Base-by-base conservation (phyloP, 2,888 invertebrate genomes). In the Seira sanloemensis region DNA sequence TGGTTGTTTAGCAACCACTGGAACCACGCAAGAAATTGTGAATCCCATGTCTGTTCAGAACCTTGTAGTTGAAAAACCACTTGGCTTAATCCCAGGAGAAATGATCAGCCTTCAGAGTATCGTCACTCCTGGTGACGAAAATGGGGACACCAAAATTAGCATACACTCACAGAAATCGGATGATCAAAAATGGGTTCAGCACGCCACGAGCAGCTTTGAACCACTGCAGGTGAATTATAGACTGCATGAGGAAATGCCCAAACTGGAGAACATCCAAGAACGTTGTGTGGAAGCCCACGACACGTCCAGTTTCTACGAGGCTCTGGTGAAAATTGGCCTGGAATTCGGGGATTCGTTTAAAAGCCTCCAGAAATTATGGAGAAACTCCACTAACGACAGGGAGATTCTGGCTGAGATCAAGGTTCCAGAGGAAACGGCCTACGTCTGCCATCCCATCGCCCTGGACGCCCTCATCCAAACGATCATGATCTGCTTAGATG, bases 331-430 rank as follows among this genome's bases (percentile, higher is more conserved):
- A 2, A 46, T 82, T 50, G 82, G 85, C 27, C 65, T 86, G n/a
- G 23, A 72, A 25, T 86, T 86, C 66, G 86, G 86, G 21, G 21
- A 50, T 0, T 46, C 7, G 0, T 86, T 86, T 58, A 78, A 78
- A 73, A 85, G 82, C 58, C 69, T 86, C 1, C 19, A 21, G 7
- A 50, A 50, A 16, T 46, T 85, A 9, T 85, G 84, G 86, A 75
- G 66, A 12, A 68, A 65, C 66, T 24, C n/a, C 16, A n/a, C n/a
- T n/a, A 65, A 25, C 2, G 80, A 50, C 16, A 50, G 25, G 0
- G 85, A 82, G 46, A 54, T 79, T n/a, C 65, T 87, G 12, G 66
- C 80, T 7, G 78, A 83, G 27, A 84, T 85, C 21, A 25, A 66
- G 1, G 16, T 79, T 46, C 85, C 81, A 12, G 78, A 85, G n/a